A percentile compares a stretch with the other conserved stretches of the same genome.
Conservation (phyloP, 2,113 vertebrate species). For the Gymnobelideus leadbeateri region DNA sequence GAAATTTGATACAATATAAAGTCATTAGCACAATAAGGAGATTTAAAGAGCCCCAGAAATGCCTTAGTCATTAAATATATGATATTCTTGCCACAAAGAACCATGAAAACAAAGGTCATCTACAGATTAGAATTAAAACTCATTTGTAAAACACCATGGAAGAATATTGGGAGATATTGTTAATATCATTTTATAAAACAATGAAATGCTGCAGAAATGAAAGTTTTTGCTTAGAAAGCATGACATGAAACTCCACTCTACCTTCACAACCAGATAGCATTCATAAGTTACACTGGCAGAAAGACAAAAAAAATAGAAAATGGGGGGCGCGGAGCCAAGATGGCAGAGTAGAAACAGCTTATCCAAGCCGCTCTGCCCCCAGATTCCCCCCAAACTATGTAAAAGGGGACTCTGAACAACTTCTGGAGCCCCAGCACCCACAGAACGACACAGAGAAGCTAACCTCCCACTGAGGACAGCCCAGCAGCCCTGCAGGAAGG, state of each 20-base stretch:
- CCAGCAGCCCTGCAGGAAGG: too few species aligned
- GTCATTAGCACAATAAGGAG: not conserved
- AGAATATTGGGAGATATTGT: not conserved
- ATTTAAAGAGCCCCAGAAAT: not conserved
- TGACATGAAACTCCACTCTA: not conserved
- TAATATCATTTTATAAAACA: not conserved
- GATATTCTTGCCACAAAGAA: not conserved
- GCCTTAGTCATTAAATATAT: too few species aligned
- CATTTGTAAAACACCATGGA: not conserved
- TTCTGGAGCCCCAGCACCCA: too few species aligned
- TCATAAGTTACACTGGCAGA: not conserved
- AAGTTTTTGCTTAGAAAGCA: not conserved
- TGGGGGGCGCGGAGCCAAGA: too few species aligned
- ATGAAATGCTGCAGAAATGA: not conserved
- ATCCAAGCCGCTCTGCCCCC: too few species aligned
- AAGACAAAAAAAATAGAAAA: not conserved
- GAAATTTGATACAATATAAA: not conserved
- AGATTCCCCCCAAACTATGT: too few species aligned
- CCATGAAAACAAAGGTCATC: not conserved
- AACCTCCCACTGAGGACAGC: too few species aligned
- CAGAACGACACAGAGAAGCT: too few species aligned
- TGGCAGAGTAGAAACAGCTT: too few species aligned
- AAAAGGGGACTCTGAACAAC: too few species aligned
- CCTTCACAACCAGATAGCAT: not conserved
- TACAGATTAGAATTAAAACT: not conserved